These are phyloP conservation scores for Dascillus cervinus DNA, from an alignment of 2,888 invertebrate species.

Conservation along the genomic window DNA sequence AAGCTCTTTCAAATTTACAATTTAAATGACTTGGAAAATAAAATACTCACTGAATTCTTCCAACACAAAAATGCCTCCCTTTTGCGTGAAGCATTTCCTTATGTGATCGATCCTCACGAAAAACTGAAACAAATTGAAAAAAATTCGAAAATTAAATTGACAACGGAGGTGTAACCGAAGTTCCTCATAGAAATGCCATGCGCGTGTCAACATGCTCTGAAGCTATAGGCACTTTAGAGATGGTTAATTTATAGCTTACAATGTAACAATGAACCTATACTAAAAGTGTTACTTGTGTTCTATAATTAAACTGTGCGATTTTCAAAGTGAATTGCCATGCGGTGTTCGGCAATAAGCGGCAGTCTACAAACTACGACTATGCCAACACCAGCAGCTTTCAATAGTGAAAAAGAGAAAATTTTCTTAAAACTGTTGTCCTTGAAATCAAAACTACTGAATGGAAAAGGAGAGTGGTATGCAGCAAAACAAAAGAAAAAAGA, in stretches of 20 bases:
- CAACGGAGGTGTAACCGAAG: no score
- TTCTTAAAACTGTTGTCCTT: slow-evolving; percentile 13
- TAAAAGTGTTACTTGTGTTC: slow-evolving; percentile 28
- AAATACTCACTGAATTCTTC: slow-evolving; percentile 99
- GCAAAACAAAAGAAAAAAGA: slow-evolving; percentile 29
- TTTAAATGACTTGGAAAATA: neutral
- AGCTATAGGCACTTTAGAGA: slow-evolving; percentile 51
- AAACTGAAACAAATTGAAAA: slow-evolving; percentile 69
- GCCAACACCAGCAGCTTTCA: slow-evolving; percentile 23
- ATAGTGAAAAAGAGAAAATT: slow-evolving; percentile 8
- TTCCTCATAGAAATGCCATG: slow-evolving; percentile 22
- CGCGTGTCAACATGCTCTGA: slow-evolving; percentile 32
- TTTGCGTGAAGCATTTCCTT: slow-evolving; percentile 98
- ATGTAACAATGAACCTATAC: slow-evolving; percentile 39
- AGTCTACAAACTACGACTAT: slow-evolving; percentile 26
- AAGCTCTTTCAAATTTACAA: slow-evolving; percentile 1
- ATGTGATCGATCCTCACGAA: slow-evolving; percentile 99
- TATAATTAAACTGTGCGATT: slow-evolving; percentile 17
- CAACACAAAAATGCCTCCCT: slow-evolving; percentile 97
- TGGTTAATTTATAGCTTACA: slow-evolving; percentile 48
- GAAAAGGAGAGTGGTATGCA: slow-evolving; percentile 20
- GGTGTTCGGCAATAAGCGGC: slow-evolving; percentile 35
- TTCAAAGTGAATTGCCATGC: slow-evolving; percentile 32
- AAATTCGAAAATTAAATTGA: no score
- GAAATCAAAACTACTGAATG: no score